Evolutionary conservation across 2,888 invertebrate species (phyloP).

Genomic region (Plebejus argus): DNA sequence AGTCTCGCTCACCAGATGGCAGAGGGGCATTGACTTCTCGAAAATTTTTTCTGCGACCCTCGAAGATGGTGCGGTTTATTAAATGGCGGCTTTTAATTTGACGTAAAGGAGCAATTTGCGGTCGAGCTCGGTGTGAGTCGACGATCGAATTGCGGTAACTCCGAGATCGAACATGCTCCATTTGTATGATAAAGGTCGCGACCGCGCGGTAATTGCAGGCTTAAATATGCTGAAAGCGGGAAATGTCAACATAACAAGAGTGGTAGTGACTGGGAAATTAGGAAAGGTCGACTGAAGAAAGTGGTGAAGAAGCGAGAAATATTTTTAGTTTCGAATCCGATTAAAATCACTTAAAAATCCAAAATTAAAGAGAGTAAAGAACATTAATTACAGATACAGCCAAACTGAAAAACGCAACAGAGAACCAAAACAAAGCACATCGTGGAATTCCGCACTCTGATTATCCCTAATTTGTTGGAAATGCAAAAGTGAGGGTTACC

Average conservation of each 20-base stretch:
- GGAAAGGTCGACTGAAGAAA: neutral
- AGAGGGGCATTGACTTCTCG: conserved; percentile 72
- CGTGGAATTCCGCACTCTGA: conserved; percentile 1
- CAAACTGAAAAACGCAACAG: neutral
- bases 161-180: neutral
- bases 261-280: neutral
- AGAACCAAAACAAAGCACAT: neutral
- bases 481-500: neutral
- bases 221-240: neutral
- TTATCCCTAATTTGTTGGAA: conserved; percentile 11
- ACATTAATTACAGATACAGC: neutral
- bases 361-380: too few relatives aligned
- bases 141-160: neutral
- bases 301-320: too few relatives aligned
- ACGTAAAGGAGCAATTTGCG: conserved; percentile 59
- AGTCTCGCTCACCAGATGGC: conserved; percentile 69
- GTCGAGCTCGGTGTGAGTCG: conserved; percentile 41
- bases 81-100: conserved; percentile 59
- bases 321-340: too few relatives aligned
- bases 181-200: neutral
- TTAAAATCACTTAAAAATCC: too few relatives aligned
- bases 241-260: neutral
- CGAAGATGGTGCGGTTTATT: conserved; percentile 63
- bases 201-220: neutral
- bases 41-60: conserved; percentile 68